Evolutionary conservation across 2,113 vertebrate species (phyloP), one percentile per base, ranked within the genome.

Genomic region (Sclerurus mexicanus): DNA sequence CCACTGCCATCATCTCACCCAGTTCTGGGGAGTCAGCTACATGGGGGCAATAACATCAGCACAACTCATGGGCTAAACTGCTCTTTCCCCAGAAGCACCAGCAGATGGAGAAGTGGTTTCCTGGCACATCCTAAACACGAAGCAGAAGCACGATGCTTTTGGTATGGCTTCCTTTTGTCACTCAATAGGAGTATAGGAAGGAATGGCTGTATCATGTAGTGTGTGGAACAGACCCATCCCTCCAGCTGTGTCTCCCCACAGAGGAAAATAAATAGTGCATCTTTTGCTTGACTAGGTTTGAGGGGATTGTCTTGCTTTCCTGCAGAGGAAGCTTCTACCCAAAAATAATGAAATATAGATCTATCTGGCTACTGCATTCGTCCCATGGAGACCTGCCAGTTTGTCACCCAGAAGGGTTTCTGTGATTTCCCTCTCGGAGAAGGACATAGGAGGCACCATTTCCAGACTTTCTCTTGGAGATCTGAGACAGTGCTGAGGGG

Each of bases 11-110:
- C 49, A 44, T 30, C 14, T 75, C 31, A 13, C 4, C 16, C 67
- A 23, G 10, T n/a, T 35, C 0, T 10, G 39, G 8, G 12, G 47
- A 33, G 12, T 12, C 64, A 68, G n/a, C 40, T 75, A 1, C 31
- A 4, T 0, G 0, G 8, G 25, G 24, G 12, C 42, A 83, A 4
- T 19, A 53, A 4, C 23, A 31, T 10, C 18, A 42, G 39, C 39
- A 42, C 69, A 75, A 6, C 52, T 91, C 58, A 75, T 5, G 49
- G 47, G 21, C 23, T n/a, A 6, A 93, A 39, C 35, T 9, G 0
- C 46, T 95, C 88, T 84, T 55, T 96, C 56, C 44, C 12, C 79
- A 97, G 93, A 5, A 71, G 53, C 3, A 30, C 37, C 62, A 75
- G 83, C 46, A 92, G 85, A 67, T 27, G 79, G 71, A 68, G 42